phyloP scores from a whole-genome alignment of 2,113 vertebrate genomes.

The Melanostigma gelatinosum region DNA sequence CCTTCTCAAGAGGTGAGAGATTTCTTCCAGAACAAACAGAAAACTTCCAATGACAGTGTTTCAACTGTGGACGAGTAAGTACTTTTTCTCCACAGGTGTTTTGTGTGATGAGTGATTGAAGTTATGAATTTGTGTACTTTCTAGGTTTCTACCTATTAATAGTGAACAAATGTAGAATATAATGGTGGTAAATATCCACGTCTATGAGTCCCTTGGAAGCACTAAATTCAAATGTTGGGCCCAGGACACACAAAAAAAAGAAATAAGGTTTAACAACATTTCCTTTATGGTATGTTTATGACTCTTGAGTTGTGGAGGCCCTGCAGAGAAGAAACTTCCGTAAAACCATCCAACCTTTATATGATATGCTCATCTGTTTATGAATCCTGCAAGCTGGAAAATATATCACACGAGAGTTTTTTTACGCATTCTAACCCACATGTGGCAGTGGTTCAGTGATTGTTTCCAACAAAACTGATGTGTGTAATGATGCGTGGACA shows the following conservation, averaged over 20 bases:
- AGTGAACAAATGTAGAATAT: neutral
- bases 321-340: conserved; percentile 37
- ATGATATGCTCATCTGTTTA: conserved; percentile 37
- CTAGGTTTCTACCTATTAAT: neutral
- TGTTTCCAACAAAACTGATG: conserved; percentile 56
- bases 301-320: conserved; percentile 10
- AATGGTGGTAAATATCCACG: neutral
- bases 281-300: conserved; percentile 2
- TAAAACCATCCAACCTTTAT: conserved; percentile 34
- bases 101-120: neutral
- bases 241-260: neutral
- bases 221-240: neutral
- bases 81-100: neutral
- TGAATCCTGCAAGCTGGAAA: conserved; percentile 50
- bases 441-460: conserved; percentile 55
- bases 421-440: conserved; percentile 43
- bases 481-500: conserved; percentile 56
- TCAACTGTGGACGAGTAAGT: neutral
- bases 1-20: neutral
- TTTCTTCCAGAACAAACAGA: neutral
- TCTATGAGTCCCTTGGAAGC: neutral
- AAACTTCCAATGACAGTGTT: neutral
- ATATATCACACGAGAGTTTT: conserved; percentile 28
- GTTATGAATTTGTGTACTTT: neutral
- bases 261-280: neutral